phyloP scores from a whole-genome alignment of 2,797 vertebrate species.

The Poeciliopsis presidionis region DNA sequence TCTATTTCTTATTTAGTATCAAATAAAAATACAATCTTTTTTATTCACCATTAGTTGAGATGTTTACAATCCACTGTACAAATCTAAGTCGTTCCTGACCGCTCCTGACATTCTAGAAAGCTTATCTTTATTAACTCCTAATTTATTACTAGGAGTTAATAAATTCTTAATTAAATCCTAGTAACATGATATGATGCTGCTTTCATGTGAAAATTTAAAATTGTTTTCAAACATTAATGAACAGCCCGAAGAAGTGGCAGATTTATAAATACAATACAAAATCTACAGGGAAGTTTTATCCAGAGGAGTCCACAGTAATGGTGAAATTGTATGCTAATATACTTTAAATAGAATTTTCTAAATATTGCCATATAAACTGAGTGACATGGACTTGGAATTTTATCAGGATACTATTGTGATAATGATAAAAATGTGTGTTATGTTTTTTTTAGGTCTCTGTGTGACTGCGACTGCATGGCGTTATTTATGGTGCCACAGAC shows the following conservation, averaged over 20 bases:
- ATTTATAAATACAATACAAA: not conserved
- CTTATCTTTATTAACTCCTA: not conserved
- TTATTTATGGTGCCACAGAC: too few relatives aligned
- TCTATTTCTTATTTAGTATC: not conserved
- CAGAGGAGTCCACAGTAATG: not conserved
- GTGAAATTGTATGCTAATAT: not conserved
- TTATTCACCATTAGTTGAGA: not conserved
- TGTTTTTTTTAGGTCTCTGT: too few relatives aligned
- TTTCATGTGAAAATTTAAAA: not conserved
- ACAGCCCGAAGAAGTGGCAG: not conserved
- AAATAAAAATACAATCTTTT: not conserved
- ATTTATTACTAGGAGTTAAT: not conserved
- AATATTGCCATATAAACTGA: not conserved
- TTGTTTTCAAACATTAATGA: not conserved
- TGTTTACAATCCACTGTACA: not conserved
- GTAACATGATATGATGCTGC: not conserved
- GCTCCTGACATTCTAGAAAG: not conserved
- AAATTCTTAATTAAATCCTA: not conserved
- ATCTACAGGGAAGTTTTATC: not conserved
- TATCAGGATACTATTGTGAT: too few relatives aligned
- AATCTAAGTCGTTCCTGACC: not conserved
- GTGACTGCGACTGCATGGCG: too few relatives aligned
- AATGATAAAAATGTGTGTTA: too few relatives aligned
- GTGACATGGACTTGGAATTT: too few relatives aligned
- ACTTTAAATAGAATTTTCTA: not conserved